A percentile compares a stretch with the other conserved stretches of the same genome.
phyloP scores from a whole-genome alignment of 2,888 invertebrate species.

The Mallateleia sp. region DNA sequence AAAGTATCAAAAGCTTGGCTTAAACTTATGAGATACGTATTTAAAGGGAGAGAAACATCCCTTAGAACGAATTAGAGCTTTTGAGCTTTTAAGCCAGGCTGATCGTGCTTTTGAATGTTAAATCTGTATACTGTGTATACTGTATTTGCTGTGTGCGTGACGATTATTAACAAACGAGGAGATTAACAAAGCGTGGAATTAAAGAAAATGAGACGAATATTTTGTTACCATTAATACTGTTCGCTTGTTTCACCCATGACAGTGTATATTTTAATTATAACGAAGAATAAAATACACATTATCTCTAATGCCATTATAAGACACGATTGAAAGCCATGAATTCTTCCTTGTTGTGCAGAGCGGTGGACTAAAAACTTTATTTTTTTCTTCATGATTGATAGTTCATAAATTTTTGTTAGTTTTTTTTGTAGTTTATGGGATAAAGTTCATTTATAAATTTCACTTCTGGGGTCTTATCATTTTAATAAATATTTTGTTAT shows the following conservation, averaged over 20 bases:
- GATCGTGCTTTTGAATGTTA: slow-evolving; percentile 86
- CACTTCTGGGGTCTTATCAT: neutral
- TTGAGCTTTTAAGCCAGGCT: slow-evolving; percentile 85
- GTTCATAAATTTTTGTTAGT: slow-evolving; percentile 1
- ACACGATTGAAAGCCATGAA: slow-evolving; percentile 53
- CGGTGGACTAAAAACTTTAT: slow-evolving; percentile 1
- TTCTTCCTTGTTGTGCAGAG: slow-evolving; percentile 45
- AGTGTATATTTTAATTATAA: slow-evolving; percentile 90
- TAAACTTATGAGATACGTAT: slow-evolving; percentile 65
- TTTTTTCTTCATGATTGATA: neutral
- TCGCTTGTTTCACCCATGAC: slow-evolving; percentile 90
- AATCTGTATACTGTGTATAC: slow-evolving; percentile 89
- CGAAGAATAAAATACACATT: slow-evolving; percentile 87
- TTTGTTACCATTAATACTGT: slow-evolving; percentile 89
- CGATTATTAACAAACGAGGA: slow-evolving; percentile 83
- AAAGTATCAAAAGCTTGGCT: slow-evolving; percentile 86
- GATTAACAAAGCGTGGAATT: slow-evolving; percentile 85
- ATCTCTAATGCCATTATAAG: slow-evolving; percentile 82
- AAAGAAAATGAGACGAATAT: slow-evolving; percentile 88
- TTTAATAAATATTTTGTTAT: slow-evolving; percentile 41
- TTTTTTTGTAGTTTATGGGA: neutral
- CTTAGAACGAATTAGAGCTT: neutral
- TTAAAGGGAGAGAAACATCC: slow-evolving; percentile 28
- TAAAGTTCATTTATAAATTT: neutral
- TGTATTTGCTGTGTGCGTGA: slow-evolving; percentile 86